Evolutionary conservation across 2,888 invertebrate species (phyloP).

Genomic region (Stramonita haemastoma): DNA sequence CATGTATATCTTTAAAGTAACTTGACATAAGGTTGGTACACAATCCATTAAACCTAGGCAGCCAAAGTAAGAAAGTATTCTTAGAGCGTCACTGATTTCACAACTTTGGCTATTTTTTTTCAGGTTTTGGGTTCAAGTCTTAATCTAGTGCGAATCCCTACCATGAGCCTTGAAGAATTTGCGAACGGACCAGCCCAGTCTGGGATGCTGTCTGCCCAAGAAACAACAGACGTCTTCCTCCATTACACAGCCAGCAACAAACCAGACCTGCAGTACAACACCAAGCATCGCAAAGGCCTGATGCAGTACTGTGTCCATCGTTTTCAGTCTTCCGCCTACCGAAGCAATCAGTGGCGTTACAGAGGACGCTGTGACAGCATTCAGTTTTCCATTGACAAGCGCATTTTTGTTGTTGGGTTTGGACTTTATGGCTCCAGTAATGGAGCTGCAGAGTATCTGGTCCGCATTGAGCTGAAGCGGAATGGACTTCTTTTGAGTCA

Average conservation of each 20-base stretch:
- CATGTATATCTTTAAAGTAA: too few relatives aligned
- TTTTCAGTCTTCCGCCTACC: conserved; percentile 96
- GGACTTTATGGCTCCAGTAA: conserved; percentile 97
- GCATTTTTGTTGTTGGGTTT: conserved; percentile 96
- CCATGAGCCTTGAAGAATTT: conserved; percentile 95
- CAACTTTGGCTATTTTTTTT: background rate
- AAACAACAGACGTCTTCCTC: conserved; percentile 96
- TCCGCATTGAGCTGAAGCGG: conserved; percentile 94
- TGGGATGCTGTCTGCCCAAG: conserved; percentile 92
- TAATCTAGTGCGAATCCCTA: conserved; percentile 93
- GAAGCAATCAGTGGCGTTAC: conserved; percentile 98
- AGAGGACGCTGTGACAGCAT: conserved; percentile 97
- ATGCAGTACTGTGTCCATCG: conserved; percentile 96
- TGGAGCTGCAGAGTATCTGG: conserved; percentile 95
- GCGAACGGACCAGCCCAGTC: conserved; percentile 96
- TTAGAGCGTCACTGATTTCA: too few relatives aligned
- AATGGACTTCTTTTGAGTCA: conserved; percentile 91
- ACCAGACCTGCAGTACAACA: conserved; percentile 89
- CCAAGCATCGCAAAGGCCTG: conserved; percentile 89
- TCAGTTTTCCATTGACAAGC: conserved; percentile 95
- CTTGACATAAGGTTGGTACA: too few relatives aligned
- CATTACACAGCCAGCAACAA: conserved; percentile 94
- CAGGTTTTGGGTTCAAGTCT: conserved; percentile 82
- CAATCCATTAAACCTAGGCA: too few relatives aligned
- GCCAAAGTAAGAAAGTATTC: too few relatives aligned